Evolutionary conservation across 2,888 invertebrate genomes (phyloP).

Genomic region (Psylliodes chrysocephalus): DNA sequence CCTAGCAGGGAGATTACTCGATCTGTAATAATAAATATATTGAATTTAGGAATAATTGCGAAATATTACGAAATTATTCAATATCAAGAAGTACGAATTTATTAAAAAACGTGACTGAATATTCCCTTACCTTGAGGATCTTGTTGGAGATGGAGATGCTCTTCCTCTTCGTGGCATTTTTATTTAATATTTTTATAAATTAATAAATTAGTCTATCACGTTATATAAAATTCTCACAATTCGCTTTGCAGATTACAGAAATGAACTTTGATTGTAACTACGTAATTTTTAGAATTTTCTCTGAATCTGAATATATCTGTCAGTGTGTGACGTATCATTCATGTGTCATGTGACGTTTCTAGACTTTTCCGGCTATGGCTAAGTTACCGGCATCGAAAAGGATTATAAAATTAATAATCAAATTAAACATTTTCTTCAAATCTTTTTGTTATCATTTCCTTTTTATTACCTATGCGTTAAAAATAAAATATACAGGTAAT

Average conservation of each 20-base stretch:
- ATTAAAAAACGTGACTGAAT: neutral
- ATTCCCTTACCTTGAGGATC: neutral
- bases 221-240: neutral
- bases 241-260: neutral
- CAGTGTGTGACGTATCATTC: neutral
- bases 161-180: slow-evolving; percentile 9
- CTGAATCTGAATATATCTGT: neutral
- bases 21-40: slow-evolving; percentile 11
- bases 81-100: neutral
- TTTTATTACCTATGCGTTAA: too few relatives aligned
- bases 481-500: too few relatives aligned
- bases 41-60: neutral
- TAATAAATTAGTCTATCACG: neutral
- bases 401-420: neutral
- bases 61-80: neutral
- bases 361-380: neutral
- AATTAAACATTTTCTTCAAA: too few relatives aligned
- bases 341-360: neutral
- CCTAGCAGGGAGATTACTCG: slow-evolving; percentile 56
- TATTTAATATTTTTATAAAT: neutral
- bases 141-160: neutral
- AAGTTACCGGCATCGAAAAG: neutral
- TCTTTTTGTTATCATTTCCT: too few relatives aligned
- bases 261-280: neutral
- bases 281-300: neutral